A percentile compares a stretch with the other conserved stretches of the same genome.
These are phyloP conservation scores for Serrognathus titanus DNA, from an alignment of 2,888 invertebrate species.

Conservation along the genomic window DNA sequence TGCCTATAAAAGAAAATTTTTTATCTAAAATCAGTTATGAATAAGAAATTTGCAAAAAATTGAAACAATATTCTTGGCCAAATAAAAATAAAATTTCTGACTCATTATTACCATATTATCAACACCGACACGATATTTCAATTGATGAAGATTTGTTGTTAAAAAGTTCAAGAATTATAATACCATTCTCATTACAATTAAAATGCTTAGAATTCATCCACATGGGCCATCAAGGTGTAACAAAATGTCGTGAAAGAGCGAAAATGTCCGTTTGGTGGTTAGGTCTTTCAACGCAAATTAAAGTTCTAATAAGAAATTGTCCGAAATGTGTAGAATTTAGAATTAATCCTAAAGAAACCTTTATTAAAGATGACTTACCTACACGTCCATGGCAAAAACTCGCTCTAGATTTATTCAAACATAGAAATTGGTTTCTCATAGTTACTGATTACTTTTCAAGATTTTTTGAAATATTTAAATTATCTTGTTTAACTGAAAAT, in stretches of 20 bases:
- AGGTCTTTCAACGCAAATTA: conserved; percentile 18
- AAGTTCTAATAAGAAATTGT: conserved; percentile 20
- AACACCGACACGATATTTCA: conserved; percentile 21
- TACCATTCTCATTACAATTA: conserved; percentile 9
- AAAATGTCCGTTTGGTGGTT: conserved; percentile 17
- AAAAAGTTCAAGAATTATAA: conserved; percentile 13
- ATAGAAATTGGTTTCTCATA: too few relatives aligned
- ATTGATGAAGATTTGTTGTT: conserved; percentile 21
- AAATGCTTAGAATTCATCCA: conserved; percentile 11
- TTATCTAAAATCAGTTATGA: not conserved
- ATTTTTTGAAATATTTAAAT: too few relatives aligned
- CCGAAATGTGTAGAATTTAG: conserved; percentile 18
- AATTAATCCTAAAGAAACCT: conserved; percentile 18
- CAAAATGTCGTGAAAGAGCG: conserved; percentile 15
- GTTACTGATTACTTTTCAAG: too few relatives aligned
- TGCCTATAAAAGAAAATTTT: not conserved
- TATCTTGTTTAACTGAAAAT: conserved; percentile 8
- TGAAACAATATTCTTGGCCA: too few relatives aligned
- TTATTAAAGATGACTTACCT: conserved; percentile 15
- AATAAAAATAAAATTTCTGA: conserved; percentile 7
- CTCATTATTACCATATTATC: conserved; percentile 17
- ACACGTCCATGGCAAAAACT: too few relatives aligned
- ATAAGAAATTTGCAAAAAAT: not conserved
- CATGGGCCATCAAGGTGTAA: conserved; percentile 16
- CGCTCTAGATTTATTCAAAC: too few relatives aligned